These are phyloP conservation scores for Heterodera filipjevi DNA, from an alignment of 2,888 invertebrate genomes.

Conservation along the genomic window DNA sequence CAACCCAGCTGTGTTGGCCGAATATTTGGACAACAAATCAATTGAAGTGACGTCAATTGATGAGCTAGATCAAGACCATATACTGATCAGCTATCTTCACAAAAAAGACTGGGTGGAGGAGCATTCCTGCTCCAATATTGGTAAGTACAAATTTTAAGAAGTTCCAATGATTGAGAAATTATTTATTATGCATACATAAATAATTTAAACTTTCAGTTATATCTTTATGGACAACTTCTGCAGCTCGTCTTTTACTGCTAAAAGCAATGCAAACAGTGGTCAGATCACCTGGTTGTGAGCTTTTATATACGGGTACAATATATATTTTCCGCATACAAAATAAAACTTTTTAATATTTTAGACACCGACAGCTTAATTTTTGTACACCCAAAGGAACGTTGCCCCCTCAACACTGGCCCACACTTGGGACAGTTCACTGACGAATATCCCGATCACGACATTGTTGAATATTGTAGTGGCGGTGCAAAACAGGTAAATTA, in stretches of 20 bases:
- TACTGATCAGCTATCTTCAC: slow-evolving; percentile 14
- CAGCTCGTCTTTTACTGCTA: slow-evolving; percentile 1
- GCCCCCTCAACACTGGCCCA: slow-evolving; percentile 5
- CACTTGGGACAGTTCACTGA: slow-evolving; percentile 20
- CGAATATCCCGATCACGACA: slow-evolving; percentile 17
- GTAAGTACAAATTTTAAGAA: too few relatives aligned
- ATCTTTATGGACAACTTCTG: slow-evolving; percentile 15
- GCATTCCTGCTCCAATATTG: background rate
- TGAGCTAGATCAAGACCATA: background rate
- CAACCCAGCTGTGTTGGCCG: background rate
- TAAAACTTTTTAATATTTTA: background rate
- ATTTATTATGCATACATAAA: background rate
- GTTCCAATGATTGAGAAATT: too few relatives aligned
- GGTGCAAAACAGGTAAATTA: slow-evolving; percentile 7
- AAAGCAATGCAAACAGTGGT: slow-evolving; percentile 18
- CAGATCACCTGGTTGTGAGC: background rate
- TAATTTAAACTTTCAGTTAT: slow-evolving; percentile 1
- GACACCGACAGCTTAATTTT: slow-evolving; percentile 7
- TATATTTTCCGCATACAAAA: background rate
- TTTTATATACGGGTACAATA: slow-evolving; percentile 24
- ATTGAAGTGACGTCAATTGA: slow-evolving; percentile 15
- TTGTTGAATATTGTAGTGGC: slow-evolving; percentile 8
- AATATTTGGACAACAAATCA: slow-evolving; percentile 19
- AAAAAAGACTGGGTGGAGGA: slow-evolving; percentile 18
- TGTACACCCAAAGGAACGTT: background rate